Base-by-base conservation (phyloP, 1,140 invertebrate species). In the Drosophila pruinosa region DNA sequence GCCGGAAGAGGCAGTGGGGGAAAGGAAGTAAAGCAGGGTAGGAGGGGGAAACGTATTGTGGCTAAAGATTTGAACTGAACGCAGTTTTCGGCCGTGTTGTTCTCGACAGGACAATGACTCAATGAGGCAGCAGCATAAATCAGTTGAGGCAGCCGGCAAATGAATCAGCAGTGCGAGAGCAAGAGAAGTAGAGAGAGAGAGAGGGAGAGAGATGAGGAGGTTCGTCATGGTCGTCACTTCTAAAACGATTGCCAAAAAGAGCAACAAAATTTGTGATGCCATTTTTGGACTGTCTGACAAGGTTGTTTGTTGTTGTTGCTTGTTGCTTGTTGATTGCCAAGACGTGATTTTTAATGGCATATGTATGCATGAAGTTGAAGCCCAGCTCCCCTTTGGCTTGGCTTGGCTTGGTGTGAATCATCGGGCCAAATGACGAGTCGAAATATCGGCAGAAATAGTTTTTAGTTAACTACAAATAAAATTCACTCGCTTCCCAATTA, bases 201-300 rank as follows among this genome's bases (percentile, higher is more conserved):
- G 31, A 7, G 8, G 21, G 2, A 36, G 15, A 2, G 26, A 31
- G 54, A 1, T 6, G 14, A 17, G 22, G 36, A 17, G 14, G 41
- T 36, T 45, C 50, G 67, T 64, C 67, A 70, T 86, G 68, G 72
- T 56, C 63, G 73, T 74, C 76, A 74, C 63, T 80, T 65, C 73
- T 76, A 70, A 85, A 85, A 47, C 54, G 80, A 52, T 74, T 73
- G 81, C 79, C 79, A 79, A 85, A 83, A 82, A 72, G 6, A 57
- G 26, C 67, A 70, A 41, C 58, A 43, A 63, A 64, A 52, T 57
- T 72, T 78, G 36, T 63, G 77, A 63, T 71, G 62, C 80, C 80
- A 86, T 85, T 80, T 85, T 80, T 74, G 81, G 80, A 24, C 21
- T 62, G 12, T 7, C 8, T 59, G 72, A 53, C 57, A 69, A 61